Evolutionary conservation across 1,140 invertebrate species (phyloP), one percentile per base, ranked within the genome.

Genomic region (Zaprionus kolodkinae): DNA sequence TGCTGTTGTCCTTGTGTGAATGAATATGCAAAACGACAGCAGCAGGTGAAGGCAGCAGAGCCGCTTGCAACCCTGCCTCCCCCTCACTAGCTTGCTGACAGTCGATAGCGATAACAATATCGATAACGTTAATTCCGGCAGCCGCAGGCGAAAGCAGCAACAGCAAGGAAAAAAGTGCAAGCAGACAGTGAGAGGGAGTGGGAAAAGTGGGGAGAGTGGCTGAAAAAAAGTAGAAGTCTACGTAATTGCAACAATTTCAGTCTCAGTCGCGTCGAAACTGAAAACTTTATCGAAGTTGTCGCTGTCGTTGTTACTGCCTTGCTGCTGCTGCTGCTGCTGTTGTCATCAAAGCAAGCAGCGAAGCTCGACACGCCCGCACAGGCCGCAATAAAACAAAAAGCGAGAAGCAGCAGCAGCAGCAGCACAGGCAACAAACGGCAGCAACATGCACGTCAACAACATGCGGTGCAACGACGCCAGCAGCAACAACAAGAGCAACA

Each of bases 401-500:
- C 25, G 54, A 56, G 50, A 38, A 68, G 33, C 55, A 54, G 12
- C 57, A 68, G 33, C 55, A 54, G 12, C 57, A 43, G 15, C 36
- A 55, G 40, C 55, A 36, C 12, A 21, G 30, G 52, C 50, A 66
- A 17, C 27, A 68, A 71, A 67, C 64, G 36, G 81, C 76, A 60
- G 79, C 82, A 86, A 76, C 79, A 88, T 81, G 72, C 76, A 87
- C 72, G 83, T 87, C 79, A 87, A 79, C 83, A 87, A 77, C 83
- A 87, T 82, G 79, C 77, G 83, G 83, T 79, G 33, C 33, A 35
- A 35, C 40, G 40, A 15, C 40, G n/a, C 6, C 40, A 67, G 17
- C 76, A 74, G 71, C 82, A 64, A 63, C 78, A 70, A 56, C 81
- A 59, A 60, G 82, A 64, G 60, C 78, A 70, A 56, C 81, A 59